Evolutionary conservation across 2,113 vertebrate species (phyloP), one percentile per base, ranked within the genome.

Genomic region (Pituophis catenifer): DNA sequence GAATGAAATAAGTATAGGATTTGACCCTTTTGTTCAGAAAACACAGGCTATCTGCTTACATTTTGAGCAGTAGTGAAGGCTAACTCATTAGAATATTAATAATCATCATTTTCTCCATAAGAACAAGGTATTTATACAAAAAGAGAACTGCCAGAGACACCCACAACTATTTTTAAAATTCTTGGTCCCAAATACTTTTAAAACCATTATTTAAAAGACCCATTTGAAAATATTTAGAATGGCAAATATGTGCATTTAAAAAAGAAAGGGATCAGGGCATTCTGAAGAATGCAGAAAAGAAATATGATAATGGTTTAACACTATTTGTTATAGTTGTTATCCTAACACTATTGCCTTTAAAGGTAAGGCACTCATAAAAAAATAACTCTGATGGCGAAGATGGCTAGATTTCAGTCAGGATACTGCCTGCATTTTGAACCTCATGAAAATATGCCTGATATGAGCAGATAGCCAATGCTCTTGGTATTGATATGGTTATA

Each of bases 191-290:
- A 94, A 17, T 52, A 13, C 21, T 95, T 53, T 33, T 93, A 93
- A 95, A 94, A 89, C 88, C 91, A 86, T 85, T 91, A 90, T 48
- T 94, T 24, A 81, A 87, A 96, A 95, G 92, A 95, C 29, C 29
- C 96, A 87, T 48, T 57, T 92, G 48, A 91, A 95, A 94, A 96
- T 93, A 90, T 86, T 95, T 94, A 26, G 58, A 90, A 92, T 86
- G 38, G 8, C 21, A 91, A 29, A 23, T n/a, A 44, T 90, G 48
- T 12, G 88, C 24, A 0, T 53, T 50, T 50, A 21, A 65, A 44
- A 21, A n/a, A 48, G 44, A 48, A 59, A 88, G 55, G 70, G 8
- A 86, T 55, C 89, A 1, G 44, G 33, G 65, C 62, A 24, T 58
- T 15, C 19, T 50, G 2, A 93, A 89, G 48, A 11, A 58, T 50